phyloP scores from a whole-genome alignment of 2,888 invertebrate genomes.

The Synanthedon myopaeformis region DNA sequence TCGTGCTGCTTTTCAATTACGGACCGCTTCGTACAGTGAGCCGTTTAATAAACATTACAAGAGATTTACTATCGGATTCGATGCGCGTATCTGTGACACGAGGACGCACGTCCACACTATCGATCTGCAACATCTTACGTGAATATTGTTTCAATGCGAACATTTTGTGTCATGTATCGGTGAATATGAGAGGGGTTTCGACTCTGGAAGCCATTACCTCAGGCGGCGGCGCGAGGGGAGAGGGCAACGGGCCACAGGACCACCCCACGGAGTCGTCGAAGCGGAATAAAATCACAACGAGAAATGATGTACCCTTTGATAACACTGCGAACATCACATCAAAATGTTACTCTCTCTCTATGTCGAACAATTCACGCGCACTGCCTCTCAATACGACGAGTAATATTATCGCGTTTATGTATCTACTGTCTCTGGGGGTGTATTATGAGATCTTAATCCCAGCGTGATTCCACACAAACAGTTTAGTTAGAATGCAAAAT shows the following conservation, averaged over 20 bases:
- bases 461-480: too few species aligned
- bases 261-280: constrained; percentile 33
- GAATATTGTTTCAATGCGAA: constrained; percentile 56
- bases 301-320: constrained; percentile 55
- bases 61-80: constrained; percentile 29
- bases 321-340: constrained; percentile 28
- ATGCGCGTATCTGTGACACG: constrained; percentile 33
- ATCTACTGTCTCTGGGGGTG: too few species aligned
- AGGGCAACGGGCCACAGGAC: constrained; percentile 4
- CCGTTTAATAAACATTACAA: neutral
- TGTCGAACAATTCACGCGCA: constrained; percentile 39
- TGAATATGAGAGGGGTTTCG: constrained; percentile 33
- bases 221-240: constrained; percentile 22
- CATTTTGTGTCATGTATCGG: constrained; percentile 42
- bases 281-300: constrained; percentile 57
- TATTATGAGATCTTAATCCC: too few species aligned
- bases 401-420: constrained; percentile 15
- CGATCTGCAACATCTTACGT: constrained; percentile 40
- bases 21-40: neutral
- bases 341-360: constrained; percentile 14
- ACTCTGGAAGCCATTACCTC: constrained; percentile 54
- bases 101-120: constrained; percentile 30
- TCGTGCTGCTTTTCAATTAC: constrained; percentile 30
- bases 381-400: constrained; percentile 33
- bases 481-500: too few species aligned